Evolutionary conservation across 2,797 vertebrate species (phyloP), one percentile per base, ranked within the genome.

Genomic region (Staurois parvus): DNA sequence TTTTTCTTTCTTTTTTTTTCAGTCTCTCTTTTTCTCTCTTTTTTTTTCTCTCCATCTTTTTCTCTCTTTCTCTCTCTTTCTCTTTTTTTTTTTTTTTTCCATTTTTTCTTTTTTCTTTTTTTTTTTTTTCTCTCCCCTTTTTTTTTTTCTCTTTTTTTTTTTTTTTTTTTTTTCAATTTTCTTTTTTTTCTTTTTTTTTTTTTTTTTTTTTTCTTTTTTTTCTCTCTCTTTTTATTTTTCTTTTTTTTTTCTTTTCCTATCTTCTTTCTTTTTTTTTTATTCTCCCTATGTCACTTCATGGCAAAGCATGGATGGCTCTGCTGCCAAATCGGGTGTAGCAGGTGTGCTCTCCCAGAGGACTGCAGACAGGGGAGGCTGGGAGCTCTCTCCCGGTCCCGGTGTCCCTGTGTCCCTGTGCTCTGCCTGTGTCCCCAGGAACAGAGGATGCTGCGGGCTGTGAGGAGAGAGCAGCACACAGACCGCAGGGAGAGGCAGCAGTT

Each of bases 401-500:
- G 37, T 6, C 37, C 29, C 74, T 26, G 67, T 34, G 19, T 42
- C 72, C 24, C 45, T 52, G 19, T 59, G 66, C 64, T 34, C 59
- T 72, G 24, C 42, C 19, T 2, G 40, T 37, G 6, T 80, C 29
- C 79, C 24, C 79, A 62, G 68, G 29, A 72, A 32, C 12, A 52
- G 66, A 62, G 56, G 81, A 45, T 28, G 62, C 37, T 37, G 62
- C 81, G 6, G 8, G 7, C 37, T 37, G 37, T 37, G 37, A 37
- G 37, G 37, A 37, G 8, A 9, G 37, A 37, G 59, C 56, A 19
- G 32, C 34, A 56, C 56, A 30, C 62, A 40, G 42, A 67, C 72
- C 19, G 56, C 21, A 24, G 82, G 74, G 66, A 59, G 62, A 76
- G 56, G 72, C 59, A 69, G 81, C 34, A 69, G 72, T 40, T 48